A percentile compares a stretch with the other conserved stretches of the same genome.
These are phyloP conservation scores for Toxotes jaculatrix DNA, from an alignment of 2,113 vertebrate genomes.

Conservation along the genomic window DNA sequence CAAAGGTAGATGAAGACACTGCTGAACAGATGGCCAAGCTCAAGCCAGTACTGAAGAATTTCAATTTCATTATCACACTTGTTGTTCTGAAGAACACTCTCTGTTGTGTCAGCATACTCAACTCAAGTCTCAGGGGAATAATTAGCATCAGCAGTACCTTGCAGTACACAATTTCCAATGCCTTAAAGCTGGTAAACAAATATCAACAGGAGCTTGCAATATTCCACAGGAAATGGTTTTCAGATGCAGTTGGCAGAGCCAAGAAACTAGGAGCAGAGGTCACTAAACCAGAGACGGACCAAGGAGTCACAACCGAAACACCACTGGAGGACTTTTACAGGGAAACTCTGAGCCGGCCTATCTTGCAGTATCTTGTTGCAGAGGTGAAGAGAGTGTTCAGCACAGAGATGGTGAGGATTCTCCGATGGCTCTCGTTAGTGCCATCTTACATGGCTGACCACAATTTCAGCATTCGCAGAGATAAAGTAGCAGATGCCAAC, in stretches of 20 bases:
- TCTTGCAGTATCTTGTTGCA: slow-evolving; percentile 84
- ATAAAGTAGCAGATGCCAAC: slow-evolving; percentile 87
- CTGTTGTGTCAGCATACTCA: slow-evolving; percentile 87
- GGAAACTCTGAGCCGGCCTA: slow-evolving; percentile 81
- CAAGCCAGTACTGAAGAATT: slow-evolving; percentile 83
- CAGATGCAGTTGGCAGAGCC: slow-evolving; percentile 83
- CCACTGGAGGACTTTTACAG: slow-evolving; percentile 85
- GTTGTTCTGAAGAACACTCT: slow-evolving; percentile 87
- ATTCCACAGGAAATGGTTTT: slow-evolving; percentile 86
- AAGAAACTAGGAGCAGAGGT: slow-evolving; percentile 85
- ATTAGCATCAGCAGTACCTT: slow-evolving; percentile 88
- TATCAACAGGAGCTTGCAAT: slow-evolving; percentile 86
- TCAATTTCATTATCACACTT: slow-evolving; percentile 86
- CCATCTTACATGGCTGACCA: slow-evolving; percentile 88
- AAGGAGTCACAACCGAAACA: slow-evolving; percentile 60
- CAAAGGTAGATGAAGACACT: slow-evolving; percentile 79
- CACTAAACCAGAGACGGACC: slow-evolving; percentile 69
- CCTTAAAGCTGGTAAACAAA: slow-evolving; percentile 87
- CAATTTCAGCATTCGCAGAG: slow-evolving; percentile 87
- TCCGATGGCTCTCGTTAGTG: slow-evolving; percentile 85
- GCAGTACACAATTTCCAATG: slow-evolving; percentile 88
- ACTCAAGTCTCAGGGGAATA: slow-evolving; percentile 87
- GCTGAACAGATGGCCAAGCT: slow-evolving; percentile 83
- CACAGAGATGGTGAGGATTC: slow-evolving; percentile 85
- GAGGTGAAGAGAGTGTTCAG: slow-evolving; percentile 86